These are phyloP conservation scores for Tuberolachnus salignus DNA, from an alignment of 2,888 invertebrate genomes.

Conservation along the genomic window DNA sequence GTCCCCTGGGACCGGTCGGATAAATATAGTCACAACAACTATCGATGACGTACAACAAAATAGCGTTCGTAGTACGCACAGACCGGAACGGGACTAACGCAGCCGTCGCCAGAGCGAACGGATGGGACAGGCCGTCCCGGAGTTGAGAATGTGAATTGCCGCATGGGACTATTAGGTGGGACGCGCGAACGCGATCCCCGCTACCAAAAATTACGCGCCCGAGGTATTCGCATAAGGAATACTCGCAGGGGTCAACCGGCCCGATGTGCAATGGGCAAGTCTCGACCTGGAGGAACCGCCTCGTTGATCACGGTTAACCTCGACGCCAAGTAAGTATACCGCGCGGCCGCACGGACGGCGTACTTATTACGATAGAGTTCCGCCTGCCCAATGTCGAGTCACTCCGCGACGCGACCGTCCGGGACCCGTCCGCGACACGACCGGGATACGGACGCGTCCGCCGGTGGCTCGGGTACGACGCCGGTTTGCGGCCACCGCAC, in stretches of 20 bases:
- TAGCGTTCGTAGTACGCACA: too few species aligned
- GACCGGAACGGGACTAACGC: too few species aligned
- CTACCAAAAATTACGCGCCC: conserved; percentile 61
- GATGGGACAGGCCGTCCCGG: too few species aligned
- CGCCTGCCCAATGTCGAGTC: not conserved
- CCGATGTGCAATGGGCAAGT: conserved; percentile 76
- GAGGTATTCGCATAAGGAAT: conserved; percentile 76
- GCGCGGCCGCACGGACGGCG: not conserved
- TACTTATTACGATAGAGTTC: not conserved
- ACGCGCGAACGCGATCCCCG: conserved; percentile 57
- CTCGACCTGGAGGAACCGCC: conserved; percentile 75
- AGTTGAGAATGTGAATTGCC: too few species aligned
- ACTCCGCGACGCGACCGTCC: not conserved
- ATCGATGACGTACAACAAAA: too few species aligned
- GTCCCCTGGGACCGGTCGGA: too few species aligned
- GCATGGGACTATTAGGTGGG: conserved; percentile 9
- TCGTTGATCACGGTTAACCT: conserved; percentile 72
- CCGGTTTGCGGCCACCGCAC: not conserved
- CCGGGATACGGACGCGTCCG: not conserved
- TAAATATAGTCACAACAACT: too few species aligned
- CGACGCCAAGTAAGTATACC: conserved; percentile 64
- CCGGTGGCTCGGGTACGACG: not conserved
- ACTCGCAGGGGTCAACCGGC: conserved; percentile 77
- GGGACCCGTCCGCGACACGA: not conserved
- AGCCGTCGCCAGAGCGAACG: too few species aligned